Evolutionary conservation across 2,888 invertebrate species (phyloP), one percentile per base, ranked within the genome.

Genomic region (Tenthredo scrophulariae): DNA sequence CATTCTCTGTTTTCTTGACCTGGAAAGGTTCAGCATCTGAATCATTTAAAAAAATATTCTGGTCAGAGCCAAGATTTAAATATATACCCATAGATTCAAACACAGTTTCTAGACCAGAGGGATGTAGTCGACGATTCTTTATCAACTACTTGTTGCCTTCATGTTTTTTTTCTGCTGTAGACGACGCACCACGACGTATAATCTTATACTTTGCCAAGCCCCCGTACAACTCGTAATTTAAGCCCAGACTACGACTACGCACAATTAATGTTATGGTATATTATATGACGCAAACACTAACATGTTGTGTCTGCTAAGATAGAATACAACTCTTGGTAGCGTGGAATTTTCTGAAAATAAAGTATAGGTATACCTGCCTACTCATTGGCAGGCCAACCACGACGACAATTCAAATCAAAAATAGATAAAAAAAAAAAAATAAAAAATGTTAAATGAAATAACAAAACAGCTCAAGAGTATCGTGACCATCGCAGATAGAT

Each of bases 1-100:
- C 58, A 15, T 58, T 50, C 62, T 58, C 40, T 54, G 54, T 77
- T 80, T 80, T 80, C 40, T 62, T 80, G 62, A 80, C 80, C 80
- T 80, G 40, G n/a, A 80, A 80, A 62, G 10, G 40, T 77, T 46
- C 18, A 54, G 77, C 29, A 50, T 77, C 26, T 7, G 13, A 77
- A 33, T 29, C n/a, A 33, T 40, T 54, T 26, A 15, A 37, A 29
- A 33, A 77, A 50, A 33, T 77, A 26, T 77, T 26, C 10, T 33
- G 26, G 10, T n/a, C 54, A 33, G 77, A 18, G 54, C 18, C 50
- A 26, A 29, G 33, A 5, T 29, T 77, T 77, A 29, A 67, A 67
- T 67, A 33, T 67, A 67, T 18, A 67, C 33, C 15, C 33, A 67
- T 67, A 7, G 18, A 67, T 33, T 67, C 18, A 18, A 33, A n/a